These are phyloP conservation scores for Thryonomys swinderianus DNA, from an alignment of 2,113 vertebrate species.

Conservation along the genomic window DNA sequence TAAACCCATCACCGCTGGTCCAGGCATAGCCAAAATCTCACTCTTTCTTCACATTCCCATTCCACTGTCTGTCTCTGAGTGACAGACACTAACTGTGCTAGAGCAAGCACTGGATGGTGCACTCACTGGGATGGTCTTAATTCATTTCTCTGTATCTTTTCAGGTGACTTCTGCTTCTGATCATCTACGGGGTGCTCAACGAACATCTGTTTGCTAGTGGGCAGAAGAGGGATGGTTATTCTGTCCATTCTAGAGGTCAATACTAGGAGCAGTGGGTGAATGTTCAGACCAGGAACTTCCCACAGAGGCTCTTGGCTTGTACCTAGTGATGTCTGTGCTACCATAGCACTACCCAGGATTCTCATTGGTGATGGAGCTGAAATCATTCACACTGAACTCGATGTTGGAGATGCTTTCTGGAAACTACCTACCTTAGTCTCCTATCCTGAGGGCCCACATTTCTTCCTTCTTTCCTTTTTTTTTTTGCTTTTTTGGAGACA, in stretches of 20 bases:
- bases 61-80: not conserved
- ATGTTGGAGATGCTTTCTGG: not conserved
- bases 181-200: not conserved
- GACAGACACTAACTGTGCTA: not conserved
- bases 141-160: not conserved
- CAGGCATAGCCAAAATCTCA: accelerated
- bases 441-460: not conserved
- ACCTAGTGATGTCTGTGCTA: not conserved
- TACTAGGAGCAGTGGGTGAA: not conserved
- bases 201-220: not conserved
- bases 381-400: not conserved
- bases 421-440: not conserved
- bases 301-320: not conserved
- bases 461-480: not conserved
- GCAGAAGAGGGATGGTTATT: not conserved
- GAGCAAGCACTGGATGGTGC: not conserved
- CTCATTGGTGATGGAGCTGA: not conserved
- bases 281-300: not conserved
- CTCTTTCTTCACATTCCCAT: not conserved
- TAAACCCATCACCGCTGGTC: not conserved
- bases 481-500: too few relatives aligned
- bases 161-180: not conserved
- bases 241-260: not conserved
- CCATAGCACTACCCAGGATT: not conserved
- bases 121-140: not conserved